Evolutionary conservation across 2,113 vertebrate species (phyloP).

Genomic region (Clinocottus analis): DNA sequence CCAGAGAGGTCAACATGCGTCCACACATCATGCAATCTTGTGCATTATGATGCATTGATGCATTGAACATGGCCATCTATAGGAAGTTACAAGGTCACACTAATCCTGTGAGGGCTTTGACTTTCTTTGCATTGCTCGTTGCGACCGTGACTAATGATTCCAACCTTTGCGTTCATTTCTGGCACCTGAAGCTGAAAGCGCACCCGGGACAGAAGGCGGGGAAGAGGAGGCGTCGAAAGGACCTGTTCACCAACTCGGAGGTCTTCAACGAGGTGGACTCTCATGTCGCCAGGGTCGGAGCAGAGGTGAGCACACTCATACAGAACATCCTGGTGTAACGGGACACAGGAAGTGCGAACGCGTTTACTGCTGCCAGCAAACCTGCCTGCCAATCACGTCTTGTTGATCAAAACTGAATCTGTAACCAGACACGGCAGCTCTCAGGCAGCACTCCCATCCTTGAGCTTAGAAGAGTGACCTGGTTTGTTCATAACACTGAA

Average conservation of each 20-base stretch:
- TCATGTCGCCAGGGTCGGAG: constrained; percentile 71
- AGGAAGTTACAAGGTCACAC: constrained; percentile 35
- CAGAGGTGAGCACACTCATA: constrained; percentile 71
- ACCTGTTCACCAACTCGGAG: constrained; percentile 75
- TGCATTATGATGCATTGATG: too few species aligned
- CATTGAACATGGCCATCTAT: neutral
- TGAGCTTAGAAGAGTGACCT: constrained; percentile 5
- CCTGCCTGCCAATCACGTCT: too few species aligned
- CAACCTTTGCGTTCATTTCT: constrained; percentile 68
- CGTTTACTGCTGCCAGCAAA: neutral
- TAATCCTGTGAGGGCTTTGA: constrained; percentile 25
- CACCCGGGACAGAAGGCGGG: constrained; percentile 41
- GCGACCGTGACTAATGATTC: constrained; percentile 70
- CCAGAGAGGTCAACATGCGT: neutral
- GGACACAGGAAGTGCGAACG: neutral
- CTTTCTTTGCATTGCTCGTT: constrained; percentile 29
- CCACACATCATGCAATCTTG: constrained; percentile 10
- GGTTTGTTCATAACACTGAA: neutral
- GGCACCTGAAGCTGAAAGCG: constrained; percentile 6
- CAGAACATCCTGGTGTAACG: neutral
- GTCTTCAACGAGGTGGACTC: constrained; percentile 78
- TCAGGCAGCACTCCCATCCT: constrained; percentile 32
- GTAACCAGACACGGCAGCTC: constrained; percentile 23
- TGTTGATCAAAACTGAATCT: too few species aligned
- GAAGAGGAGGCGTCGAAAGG: constrained; percentile 74